A percentile compares a stretch with the other conserved stretches of the same genome.
phyloP scores from a whole-genome alignment of 2,797 vertebrate genomes.

The Graptemys geographica region DNA sequence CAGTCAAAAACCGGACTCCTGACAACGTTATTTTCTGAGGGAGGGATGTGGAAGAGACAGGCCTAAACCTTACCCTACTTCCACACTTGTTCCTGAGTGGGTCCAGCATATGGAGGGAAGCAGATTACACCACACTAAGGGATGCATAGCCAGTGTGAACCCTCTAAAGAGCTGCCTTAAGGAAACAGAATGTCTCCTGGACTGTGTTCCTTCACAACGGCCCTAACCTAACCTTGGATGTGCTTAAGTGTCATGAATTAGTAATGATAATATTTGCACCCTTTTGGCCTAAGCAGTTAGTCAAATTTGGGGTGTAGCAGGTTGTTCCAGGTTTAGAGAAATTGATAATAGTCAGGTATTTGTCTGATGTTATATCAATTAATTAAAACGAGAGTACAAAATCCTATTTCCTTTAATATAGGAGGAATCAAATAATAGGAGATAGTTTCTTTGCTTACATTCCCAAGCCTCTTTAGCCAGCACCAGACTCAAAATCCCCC shows the following conservation, averaged over 20 bases:
- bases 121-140: accelerated
- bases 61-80: not conserved
- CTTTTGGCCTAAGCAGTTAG: not conserved
- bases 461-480: not conserved
- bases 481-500: not conserved
- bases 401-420: not conserved
- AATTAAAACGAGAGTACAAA: not conserved
- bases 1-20: no score
- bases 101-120: not conserved
- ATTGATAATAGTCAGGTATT: not conserved
- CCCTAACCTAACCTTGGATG: not conserved
- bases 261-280: not conserved
- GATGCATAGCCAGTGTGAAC: not conserved
- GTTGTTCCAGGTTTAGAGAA: not conserved
- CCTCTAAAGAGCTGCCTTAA: not conserved
- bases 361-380: not conserved
- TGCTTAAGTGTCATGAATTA: not conserved
- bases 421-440: not conserved
- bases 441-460: not conserved
- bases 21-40: no score
- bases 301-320: not conserved
- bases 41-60: accelerated
- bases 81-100: accelerated
- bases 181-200: not conserved
- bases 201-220: not conserved